phyloP scores from a whole-genome alignment of 1,140 invertebrate species.

The Pseudomyrmex cubaensis region DNA sequence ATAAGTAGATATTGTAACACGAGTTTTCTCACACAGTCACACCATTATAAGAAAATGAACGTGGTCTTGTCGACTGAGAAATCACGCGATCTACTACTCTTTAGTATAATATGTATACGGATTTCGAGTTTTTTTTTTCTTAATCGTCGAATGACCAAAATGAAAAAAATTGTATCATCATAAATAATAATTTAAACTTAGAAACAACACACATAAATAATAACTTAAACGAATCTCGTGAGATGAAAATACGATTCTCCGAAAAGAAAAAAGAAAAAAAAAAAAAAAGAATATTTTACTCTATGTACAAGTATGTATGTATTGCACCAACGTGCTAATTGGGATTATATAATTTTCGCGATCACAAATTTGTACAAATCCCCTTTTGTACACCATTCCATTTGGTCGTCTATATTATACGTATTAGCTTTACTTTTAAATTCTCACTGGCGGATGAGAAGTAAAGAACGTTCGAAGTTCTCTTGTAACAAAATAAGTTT shows the following conservation, averaged over 20 bases:
- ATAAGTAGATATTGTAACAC: conserved; percentile 15
- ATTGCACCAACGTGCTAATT: conserved; percentile 41
- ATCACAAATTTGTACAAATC: conserved; percentile 73
- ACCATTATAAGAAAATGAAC: conserved; percentile 32
- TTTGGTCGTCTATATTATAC: conserved; percentile 71
- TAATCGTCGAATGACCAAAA: conserved; percentile 15
- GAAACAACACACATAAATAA: background rate
- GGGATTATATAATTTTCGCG: conserved; percentile 58
- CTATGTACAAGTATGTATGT: conserved; percentile 66
- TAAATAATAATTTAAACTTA: no score
- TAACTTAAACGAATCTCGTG: conserved; percentile 64
- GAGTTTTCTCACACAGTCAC: conserved; percentile 4
- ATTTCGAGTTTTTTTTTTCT: no score
- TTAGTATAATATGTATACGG: background rate
- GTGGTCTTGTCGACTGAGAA: conserved; percentile 33
- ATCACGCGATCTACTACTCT: conserved; percentile 2
- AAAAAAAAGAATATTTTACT: conserved; percentile 48
- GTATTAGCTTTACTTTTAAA: conserved; percentile 57
- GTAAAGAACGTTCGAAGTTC: conserved; percentile 43
- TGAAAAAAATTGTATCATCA: no score
- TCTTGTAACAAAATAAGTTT: conserved; percentile 73
- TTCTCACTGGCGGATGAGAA: conserved; percentile 54
- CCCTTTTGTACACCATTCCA: conserved; percentile 63
- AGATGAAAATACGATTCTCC: conserved; percentile 34
- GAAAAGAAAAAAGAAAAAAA: conserved; percentile 10